Percentiles rank a stretch among this genome's conserved stretches.
Evolutionary conservation across 1,140 invertebrate genomes (phyloP).

Genomic region (Atta texana): DNA sequence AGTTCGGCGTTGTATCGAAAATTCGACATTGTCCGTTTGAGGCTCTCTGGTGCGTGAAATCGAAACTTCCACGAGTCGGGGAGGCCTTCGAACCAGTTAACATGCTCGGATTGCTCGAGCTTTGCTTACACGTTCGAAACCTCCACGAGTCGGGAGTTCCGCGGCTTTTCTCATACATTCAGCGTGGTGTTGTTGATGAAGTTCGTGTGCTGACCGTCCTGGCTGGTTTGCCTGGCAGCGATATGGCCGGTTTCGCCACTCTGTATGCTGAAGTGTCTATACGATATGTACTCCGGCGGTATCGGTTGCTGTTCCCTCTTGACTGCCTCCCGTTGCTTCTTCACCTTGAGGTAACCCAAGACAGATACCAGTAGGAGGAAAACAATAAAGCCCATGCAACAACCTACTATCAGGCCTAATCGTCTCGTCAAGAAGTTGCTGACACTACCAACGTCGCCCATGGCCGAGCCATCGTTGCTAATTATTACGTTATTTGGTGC

Average conservation of each 20-base stretch:
- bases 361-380: slow-evolving; percentile 93
- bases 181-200: slow-evolving; percentile 75
- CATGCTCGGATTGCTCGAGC: slow-evolving; percentile 29
- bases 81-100: slow-evolving; percentile 51
- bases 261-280: slow-evolving; percentile 88
- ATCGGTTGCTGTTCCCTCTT: slow-evolving; percentile 88
- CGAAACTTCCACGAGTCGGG: slow-evolving; percentile 71
- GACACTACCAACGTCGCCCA: slow-evolving; percentile 89
- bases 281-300: slow-evolving; percentile 91
- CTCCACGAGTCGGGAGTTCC: slow-evolving; percentile 76
- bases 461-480: slow-evolving; percentile 86
- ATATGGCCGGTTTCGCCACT: slow-evolving; percentile 79
- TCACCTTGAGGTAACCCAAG: slow-evolving; percentile 93
- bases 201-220: slow-evolving; percentile 74
- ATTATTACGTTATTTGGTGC: slow-evolving; percentile 88
- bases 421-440: slow-evolving; percentile 91
- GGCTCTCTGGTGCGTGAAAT: slow-evolving; percentile 14
- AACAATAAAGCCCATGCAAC: slow-evolving; percentile 94
- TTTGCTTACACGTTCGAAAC: slow-evolving; percentile 72
- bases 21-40: slow-evolving; percentile 39
- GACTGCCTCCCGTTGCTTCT: slow-evolving; percentile 92
- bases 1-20: slow-evolving; percentile 12
- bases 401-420: slow-evolving; percentile 94
- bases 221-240: slow-evolving; percentile 68
- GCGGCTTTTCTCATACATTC: slow-evolving; percentile 79